phyloP scores from a whole-genome alignment of 2,113 vertebrate species.

The Nymphicus hollandicus region DNA sequence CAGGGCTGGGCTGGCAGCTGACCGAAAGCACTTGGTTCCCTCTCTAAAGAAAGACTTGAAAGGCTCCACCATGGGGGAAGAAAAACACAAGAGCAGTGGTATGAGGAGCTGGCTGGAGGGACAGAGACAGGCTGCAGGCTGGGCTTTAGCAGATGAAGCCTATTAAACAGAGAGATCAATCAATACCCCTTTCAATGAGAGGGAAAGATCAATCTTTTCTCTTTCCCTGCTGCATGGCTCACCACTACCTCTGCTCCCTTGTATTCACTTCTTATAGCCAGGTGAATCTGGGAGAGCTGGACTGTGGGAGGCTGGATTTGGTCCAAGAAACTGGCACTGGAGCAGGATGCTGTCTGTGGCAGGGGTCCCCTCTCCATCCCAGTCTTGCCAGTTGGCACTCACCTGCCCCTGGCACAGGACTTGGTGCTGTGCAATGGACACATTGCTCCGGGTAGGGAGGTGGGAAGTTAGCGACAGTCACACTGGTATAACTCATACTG shows the following conservation, averaged over 20 bases:
- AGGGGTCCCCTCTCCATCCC: neutral
- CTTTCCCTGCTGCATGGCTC: neutral
- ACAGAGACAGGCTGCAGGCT: neutral
- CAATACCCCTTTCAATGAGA: neutral
- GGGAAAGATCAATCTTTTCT: neutral
- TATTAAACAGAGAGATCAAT: constrained; percentile 26
- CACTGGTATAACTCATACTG: neutral
- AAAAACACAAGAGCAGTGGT: constrained; percentile 12
- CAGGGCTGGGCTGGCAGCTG: neutral
- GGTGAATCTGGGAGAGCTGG: neutral
- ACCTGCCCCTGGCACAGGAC: neutral
- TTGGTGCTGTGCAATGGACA: neutral
- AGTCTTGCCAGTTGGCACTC: neutral
- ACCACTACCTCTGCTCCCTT: neutral
- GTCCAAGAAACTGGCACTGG: neutral
- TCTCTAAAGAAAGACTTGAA: constrained; percentile 25
- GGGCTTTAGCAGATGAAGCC: neutral
- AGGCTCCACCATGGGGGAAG: neutral
- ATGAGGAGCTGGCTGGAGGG: constrained; percentile 18
- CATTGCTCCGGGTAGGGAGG: fast-evolving
- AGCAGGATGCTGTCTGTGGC: neutral
- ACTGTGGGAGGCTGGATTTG: neutral
- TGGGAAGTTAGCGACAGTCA: neutral
- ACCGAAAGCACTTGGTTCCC: neutral
- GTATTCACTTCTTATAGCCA: neutral